Evolutionary conservation across 2,113 vertebrate species (phyloP).

Genomic region (Notarius lentiginosus): DNA sequence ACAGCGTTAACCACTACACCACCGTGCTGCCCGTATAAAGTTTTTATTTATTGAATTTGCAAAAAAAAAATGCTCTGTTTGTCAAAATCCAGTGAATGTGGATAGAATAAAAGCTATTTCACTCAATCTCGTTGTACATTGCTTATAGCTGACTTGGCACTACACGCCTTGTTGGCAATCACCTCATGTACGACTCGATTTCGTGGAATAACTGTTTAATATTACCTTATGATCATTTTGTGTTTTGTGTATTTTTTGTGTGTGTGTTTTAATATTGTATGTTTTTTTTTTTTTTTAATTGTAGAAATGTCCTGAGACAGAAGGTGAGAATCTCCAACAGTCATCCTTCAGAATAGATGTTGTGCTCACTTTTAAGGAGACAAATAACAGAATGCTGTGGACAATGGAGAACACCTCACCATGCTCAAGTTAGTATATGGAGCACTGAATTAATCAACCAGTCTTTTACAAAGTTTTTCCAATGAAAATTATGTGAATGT

Average conservation of each 20-base stretch:
- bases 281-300: constrained; percentile 49
- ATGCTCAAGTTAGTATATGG: constrained; percentile 64
- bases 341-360: constrained; percentile 67
- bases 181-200: too few relatives aligned
- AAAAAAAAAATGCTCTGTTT: too few relatives aligned
- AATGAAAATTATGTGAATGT: not conserved
- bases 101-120: too few relatives aligned
- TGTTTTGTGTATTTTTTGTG: constrained; percentile 37
- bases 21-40: too few relatives aligned
- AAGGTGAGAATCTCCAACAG: constrained; percentile 51
- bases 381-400: constrained; percentile 68
- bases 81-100: too few relatives aligned
- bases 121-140: too few relatives aligned
- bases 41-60: too few relatives aligned
- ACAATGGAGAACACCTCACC: constrained; percentile 70
- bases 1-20: too few relatives aligned
- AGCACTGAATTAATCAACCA: not conserved
- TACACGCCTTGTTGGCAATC: too few relatives aligned
- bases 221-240: not conserved
- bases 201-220: too few relatives aligned
- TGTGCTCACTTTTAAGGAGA: constrained; percentile 70
- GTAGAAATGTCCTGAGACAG: constrained; percentile 58
- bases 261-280: not conserved
- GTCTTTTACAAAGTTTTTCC: not conserved
- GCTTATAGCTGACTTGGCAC: too few relatives aligned